phyloP scores from a whole-genome alignment of 2,113 vertebrate species.

The Lophius piscatorius region DNA sequence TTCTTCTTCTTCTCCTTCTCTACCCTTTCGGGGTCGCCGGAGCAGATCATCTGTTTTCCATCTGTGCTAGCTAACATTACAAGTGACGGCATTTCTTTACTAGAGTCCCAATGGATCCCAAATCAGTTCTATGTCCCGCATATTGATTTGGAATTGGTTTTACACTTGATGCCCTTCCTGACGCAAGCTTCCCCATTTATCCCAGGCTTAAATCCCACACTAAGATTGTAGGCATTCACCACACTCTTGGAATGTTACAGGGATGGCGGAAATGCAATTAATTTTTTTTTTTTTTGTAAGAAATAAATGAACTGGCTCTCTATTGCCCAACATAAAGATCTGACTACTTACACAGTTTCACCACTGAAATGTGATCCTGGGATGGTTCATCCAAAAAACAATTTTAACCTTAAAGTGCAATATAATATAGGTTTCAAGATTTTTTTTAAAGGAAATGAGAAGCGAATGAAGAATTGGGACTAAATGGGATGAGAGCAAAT shows the following conservation, averaged over 20 bases:
- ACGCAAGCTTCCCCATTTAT: too few relatives aligned
- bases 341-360: slow-evolving; percentile 19
- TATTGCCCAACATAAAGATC: slow-evolving; percentile 42
- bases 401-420: slow-evolving; percentile 15
- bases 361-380: slow-evolving; percentile 25
- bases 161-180: too few relatives aligned
- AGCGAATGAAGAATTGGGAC: slow-evolving; percentile 33
- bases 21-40: too few relatives aligned
- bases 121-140: too few relatives aligned
- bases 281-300: not conserved
- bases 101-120: too few relatives aligned
- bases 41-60: too few relatives aligned
- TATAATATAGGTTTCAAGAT: not conserved
- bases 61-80: too few relatives aligned
- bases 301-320: slow-evolving; percentile 20
- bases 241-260: slow-evolving; percentile 1
- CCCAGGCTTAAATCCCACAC: too few relatives aligned
- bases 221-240: too few relatives aligned
- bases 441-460: slow-evolving; percentile 1
- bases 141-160: too few relatives aligned
- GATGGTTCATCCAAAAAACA: slow-evolving; percentile 38
- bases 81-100: too few relatives aligned
- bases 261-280: slow-evolving; percentile 3
- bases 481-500: slow-evolving; percentile 54
- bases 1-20: too few relatives aligned